phyloP scores from a whole-genome alignment of 2,113 vertebrate species.

The Callithrix jacchus region DNA sequence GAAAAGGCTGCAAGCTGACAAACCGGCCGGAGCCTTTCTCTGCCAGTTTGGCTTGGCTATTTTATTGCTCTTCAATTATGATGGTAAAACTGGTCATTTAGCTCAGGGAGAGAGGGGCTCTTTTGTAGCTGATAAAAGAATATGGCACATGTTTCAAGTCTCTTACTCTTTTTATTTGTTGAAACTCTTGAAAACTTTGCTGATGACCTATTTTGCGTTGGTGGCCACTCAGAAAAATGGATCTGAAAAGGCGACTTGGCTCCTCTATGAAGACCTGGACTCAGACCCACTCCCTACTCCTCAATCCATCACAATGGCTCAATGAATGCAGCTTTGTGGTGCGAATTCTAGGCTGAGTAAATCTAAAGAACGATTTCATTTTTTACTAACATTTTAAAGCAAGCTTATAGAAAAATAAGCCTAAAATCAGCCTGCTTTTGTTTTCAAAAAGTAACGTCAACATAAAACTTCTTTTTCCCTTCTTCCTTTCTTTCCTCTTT shows the following conservation, averaged over 20 bases:
- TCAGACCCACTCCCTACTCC: background rate
- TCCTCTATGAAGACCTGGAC: background rate
- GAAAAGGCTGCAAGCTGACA: slow-evolving; percentile 83
- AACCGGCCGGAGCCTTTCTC: slow-evolving; percentile 80
- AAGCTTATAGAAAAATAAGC: slow-evolving; percentile 14
- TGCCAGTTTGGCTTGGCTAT: slow-evolving; percentile 81
- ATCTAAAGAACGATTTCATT: background rate
- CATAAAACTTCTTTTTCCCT: background rate
- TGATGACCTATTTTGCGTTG: slow-evolving; percentile 29
- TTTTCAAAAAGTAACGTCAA: slow-evolving; percentile 31
- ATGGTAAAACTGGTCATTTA: slow-evolving; percentile 80
- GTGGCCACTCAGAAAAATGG: slow-evolving; percentile 47
- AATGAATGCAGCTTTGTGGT: background rate
- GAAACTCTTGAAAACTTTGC: slow-evolving; percentile 71
- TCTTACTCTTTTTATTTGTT: slow-evolving; percentile 75
- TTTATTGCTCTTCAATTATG: slow-evolving; percentile 82
- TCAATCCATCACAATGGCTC: background rate
- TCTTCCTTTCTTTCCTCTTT: background rate
- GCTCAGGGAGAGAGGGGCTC: slow-evolving; percentile 65
- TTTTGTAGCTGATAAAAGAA: slow-evolving; percentile 71
- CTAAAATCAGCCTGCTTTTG: slow-evolving; percentile 18
- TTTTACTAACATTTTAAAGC: slow-evolving; percentile 2
- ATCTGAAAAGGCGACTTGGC: slow-evolving; percentile 21
- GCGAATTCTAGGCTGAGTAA: background rate
- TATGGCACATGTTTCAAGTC: slow-evolving; percentile 70